Conservation (phyloP, 2,888 invertebrate genomes). For the Drosophila algonquin region DNA sequence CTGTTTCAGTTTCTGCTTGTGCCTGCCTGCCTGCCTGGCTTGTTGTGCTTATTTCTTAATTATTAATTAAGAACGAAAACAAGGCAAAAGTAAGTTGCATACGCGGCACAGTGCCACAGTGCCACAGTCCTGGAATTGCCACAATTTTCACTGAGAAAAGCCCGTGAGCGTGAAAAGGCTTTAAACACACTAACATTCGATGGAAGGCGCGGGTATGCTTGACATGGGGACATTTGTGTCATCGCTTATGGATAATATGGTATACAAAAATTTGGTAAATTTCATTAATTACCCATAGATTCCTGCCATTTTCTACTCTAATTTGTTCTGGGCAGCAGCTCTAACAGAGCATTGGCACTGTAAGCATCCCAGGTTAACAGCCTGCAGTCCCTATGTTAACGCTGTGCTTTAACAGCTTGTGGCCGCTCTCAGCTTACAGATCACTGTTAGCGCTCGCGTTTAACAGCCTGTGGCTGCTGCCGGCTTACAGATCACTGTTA, state of each 20-base stretch:
- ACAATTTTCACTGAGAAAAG: conserved; percentile 66
- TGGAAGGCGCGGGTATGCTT: background rate
- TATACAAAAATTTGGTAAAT: no score
- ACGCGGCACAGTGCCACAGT: conserved; percentile 62
- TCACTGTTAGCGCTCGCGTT: background rate
- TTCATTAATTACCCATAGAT: background rate
- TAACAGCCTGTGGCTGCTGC: no score
- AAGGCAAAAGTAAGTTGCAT: conserved; percentile 72
- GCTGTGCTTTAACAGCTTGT: background rate
- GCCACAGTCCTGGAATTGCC: conserved; percentile 60
- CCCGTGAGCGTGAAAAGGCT: conserved; percentile 60
- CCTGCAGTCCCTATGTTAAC: background rate
- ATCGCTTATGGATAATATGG: background rate
- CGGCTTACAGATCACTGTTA: no score
- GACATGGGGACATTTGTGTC: background rate
- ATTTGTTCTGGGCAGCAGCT: background rate
- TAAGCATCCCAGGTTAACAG: background rate
- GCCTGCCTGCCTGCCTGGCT: conserved; percentile 44
- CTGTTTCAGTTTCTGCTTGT: conserved; percentile 24
- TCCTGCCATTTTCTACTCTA: background rate
- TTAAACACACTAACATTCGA: conserved; percentile 26
- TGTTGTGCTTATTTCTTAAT: conserved; percentile 76
- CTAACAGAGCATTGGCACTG: background rate
- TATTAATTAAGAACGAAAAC: conserved; percentile 78
- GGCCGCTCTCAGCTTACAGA: background rate